Base-by-base conservation (phyloP, 2,797 vertebrate genomes). In the Crocodylus rhombifer region DNA sequence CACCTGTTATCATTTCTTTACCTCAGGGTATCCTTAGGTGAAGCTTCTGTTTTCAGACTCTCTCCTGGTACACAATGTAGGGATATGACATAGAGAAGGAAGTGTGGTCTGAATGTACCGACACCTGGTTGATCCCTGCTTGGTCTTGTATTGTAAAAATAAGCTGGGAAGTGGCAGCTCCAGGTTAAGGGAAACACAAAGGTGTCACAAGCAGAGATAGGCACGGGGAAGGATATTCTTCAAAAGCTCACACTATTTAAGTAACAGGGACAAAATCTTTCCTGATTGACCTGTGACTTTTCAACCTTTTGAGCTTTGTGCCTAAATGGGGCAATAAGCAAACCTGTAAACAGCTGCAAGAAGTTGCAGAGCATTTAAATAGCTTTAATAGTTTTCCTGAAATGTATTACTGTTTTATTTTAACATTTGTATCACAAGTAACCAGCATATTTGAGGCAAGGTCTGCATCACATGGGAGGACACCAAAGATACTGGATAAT, bases 391-490 rank as follows among this genome's bases (percentile, higher is more conserved):
- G 36, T 62, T 86, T 23, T 84, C n/a, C 6, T 91, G 73, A 71
- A 0, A 13, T 78, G 75, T 51, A n/a, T 81, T 33, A 10, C 16
- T 60, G 3, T 85, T 93, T 87, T 86, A 42, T 95, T 74, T 86
- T 4, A 57, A 83, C n/a, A 15, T 3, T 25, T 25, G 82, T 91
- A 80, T 90, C 26, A 55, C 60, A 88, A 86, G 3, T 75, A 92
- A 80, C 12, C 12, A 86, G 57, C 13, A 73, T 26, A 33, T 17
- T 73, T 84, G 14, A 75, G 91, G 74, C 58, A 87, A 78, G 84
- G 84, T 94, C 80, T 67, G 58, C 36, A 84, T 94, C 57, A 15
- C 89, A 91, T 77, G 21, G 80, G 90, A 91, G 84, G 60, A 74
- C 61, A 65, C 7, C 63, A 86, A 95, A 91, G 18, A 86, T 81